Evolutionary conservation across 2,888 invertebrate genomes (phyloP), one percentile per base, ranked within the genome.

Genomic region (Sialis lutaria): DNA sequence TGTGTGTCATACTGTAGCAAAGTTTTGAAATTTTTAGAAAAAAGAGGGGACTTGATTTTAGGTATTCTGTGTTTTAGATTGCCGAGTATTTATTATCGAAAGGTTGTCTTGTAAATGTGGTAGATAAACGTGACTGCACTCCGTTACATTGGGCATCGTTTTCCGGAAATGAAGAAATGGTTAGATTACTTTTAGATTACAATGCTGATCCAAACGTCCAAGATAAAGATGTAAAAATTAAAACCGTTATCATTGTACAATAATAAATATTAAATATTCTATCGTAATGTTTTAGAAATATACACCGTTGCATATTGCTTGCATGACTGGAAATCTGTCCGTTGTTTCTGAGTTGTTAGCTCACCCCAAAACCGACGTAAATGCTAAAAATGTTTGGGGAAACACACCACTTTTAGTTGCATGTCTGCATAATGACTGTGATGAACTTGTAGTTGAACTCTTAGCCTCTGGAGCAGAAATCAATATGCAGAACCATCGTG

Each of bases 131-230:
- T 54, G 75, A 76, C 51, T 58, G 73, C 31, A 64, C 74, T 41
- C 74, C 78, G 6, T 61, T 79, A 40, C 78, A 79, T 60, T 77
- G 70, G 61, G 78, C 78, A 5, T 72, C 75, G 1, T 70, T 70
- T 56, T 71, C 72, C 66, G 76, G 75, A 1, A 72, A 75, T 53
- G 60, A 62, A 4, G 63, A 63, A 32, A 65, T 67, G 2, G 60
- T 68, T 2, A 65, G 66, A 48, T 51, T 68, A 6, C 55, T 73
- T 6, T 54, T 72, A 42, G 60, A 60, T 46, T 60, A 61, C 49
- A 64, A 63, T 13, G 71, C 70, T 8, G 69, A 71, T 49, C 60
- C 70, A 32, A 68, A 70, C 52, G 69, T 66, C 6, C 65, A 65
- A 54, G 72, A 71, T 53, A 58, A 63, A 46, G 64, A 67, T 62